Percentiles rank a stretch among this genome's conserved stretches.
Conservation (phyloP, 2,888 invertebrate genomes). For the Rapana venosa region DNA sequence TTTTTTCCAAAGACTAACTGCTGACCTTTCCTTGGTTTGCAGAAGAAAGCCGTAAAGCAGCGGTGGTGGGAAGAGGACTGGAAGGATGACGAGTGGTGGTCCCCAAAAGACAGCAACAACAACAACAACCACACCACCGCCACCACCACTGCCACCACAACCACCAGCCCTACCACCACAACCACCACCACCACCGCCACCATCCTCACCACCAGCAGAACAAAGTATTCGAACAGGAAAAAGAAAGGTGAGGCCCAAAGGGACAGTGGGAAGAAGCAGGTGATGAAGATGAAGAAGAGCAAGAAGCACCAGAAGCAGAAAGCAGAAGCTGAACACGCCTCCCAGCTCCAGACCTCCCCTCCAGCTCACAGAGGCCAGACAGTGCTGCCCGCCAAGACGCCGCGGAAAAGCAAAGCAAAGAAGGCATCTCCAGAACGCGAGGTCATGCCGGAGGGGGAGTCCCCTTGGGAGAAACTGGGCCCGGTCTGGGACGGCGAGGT, state of each 20-base stretch:
- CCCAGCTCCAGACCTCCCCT: not conserved
- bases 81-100: slow-evolving; percentile 50
- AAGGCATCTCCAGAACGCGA: not conserved
- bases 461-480: not conserved
- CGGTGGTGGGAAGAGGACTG: slow-evolving; percentile 49
- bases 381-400: not conserved
- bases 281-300: not conserved
- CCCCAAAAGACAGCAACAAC: slow-evolving; percentile 18
- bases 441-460: not conserved
- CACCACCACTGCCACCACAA: not conserved
- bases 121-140: slow-evolving; percentile 4
- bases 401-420: not conserved
- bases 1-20: not conserved
- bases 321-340: not conserved
- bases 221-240: not conserved
- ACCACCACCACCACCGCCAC: slow-evolving; percentile 21
- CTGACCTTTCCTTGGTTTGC: not conserved
- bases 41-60: slow-evolving; percentile 40
- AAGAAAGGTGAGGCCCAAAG: slow-evolving; percentile 37
- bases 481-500: not conserved
- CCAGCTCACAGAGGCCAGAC: no score
- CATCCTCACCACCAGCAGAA: not conserved
- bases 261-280: not conserved
- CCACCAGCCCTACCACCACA: no score
- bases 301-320: not conserved